These are phyloP conservation scores for Gobionotothen gibberifrons DNA, from an alignment of 2,797 vertebrate genomes.

Conservation along the genomic window DNA sequence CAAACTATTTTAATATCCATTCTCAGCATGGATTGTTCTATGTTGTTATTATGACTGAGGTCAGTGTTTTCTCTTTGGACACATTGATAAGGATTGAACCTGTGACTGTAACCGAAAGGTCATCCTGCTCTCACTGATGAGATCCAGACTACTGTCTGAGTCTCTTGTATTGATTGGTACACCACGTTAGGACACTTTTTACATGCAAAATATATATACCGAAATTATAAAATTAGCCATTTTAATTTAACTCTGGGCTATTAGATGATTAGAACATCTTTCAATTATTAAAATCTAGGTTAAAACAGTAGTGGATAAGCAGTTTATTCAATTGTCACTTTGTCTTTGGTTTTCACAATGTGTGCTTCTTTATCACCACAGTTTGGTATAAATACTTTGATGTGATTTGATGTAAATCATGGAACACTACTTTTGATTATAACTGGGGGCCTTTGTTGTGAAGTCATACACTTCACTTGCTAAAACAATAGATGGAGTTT, in stretches of 20 bases:
- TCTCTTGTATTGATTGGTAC: not conserved
- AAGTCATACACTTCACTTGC: not conserved
- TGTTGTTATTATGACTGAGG: not conserved
- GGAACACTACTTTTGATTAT: not conserved
- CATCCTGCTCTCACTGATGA: not conserved
- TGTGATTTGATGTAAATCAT: not conserved
- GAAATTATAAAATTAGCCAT: not conserved
- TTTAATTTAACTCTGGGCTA: not conserved
- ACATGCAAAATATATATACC: too few species aligned
- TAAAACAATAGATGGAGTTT: too few species aligned
- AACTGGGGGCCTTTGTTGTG: not conserved
- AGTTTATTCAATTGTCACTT: too few species aligned
- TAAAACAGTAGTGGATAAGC: too few species aligned
- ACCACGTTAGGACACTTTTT: not conserved
- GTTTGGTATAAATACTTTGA: not conserved
- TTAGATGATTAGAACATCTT: not conserved
- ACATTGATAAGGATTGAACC: not conserved
- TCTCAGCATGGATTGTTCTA: too few species aligned
- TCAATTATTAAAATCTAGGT: too few species aligned
- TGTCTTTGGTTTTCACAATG: not conserved
- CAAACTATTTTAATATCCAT: too few species aligned
- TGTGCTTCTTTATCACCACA: not conserved
- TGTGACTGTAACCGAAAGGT: conserved; percentile 5
- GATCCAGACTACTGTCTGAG: not conserved
- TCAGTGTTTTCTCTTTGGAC: conserved; percentile 2